Conservation (phyloP, 2,888 invertebrate genomes). For the Melanotus villosus region DNA sequence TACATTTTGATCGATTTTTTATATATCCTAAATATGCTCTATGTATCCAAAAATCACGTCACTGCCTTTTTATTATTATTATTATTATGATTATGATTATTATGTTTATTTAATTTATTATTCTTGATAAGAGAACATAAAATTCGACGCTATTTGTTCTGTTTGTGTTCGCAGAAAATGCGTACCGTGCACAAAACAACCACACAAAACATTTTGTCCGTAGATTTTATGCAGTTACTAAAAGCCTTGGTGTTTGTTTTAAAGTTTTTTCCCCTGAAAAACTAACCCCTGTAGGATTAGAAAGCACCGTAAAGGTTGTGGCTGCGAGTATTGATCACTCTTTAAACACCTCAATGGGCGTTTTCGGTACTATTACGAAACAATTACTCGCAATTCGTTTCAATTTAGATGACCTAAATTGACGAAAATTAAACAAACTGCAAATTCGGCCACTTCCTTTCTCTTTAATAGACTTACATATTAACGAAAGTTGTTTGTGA, state of each 20-base stretch:
- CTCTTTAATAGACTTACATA: too few relatives aligned
- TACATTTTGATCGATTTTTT: conserved; percentile 30
- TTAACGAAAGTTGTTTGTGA: not conserved
- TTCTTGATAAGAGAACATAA: conserved; percentile 2
- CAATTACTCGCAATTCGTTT: too few relatives aligned
- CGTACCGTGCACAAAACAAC: conserved; percentile 8
- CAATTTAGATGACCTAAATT: too few relatives aligned
- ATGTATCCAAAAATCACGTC: conserved; percentile 37
- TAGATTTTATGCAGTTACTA: not conserved
- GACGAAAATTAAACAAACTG: too few relatives aligned
- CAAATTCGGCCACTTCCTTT: too few relatives aligned
- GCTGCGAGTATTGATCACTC: not conserved
- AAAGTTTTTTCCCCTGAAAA: conserved; percentile 5
- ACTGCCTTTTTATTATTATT: conserved; percentile 28
- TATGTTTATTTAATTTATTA: too few relatives aligned
- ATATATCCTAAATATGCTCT: conserved; percentile 22
- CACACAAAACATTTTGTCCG: not conserved
- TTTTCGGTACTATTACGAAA: too few relatives aligned
- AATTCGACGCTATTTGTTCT: conserved; percentile 11
- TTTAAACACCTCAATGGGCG: too few relatives aligned
- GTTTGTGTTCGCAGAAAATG: not conserved
- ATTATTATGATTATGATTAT: too few relatives aligned
- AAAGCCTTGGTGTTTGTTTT: conserved; percentile 3
- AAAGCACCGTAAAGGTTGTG: not conserved
- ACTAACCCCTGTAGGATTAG: not conserved